Percentiles rank a stretch among this genome's conserved stretches.
Evolutionary conservation across 2,888 invertebrate genomes (phyloP).

Genomic region (Hydroisotoma schaefferi): DNA sequence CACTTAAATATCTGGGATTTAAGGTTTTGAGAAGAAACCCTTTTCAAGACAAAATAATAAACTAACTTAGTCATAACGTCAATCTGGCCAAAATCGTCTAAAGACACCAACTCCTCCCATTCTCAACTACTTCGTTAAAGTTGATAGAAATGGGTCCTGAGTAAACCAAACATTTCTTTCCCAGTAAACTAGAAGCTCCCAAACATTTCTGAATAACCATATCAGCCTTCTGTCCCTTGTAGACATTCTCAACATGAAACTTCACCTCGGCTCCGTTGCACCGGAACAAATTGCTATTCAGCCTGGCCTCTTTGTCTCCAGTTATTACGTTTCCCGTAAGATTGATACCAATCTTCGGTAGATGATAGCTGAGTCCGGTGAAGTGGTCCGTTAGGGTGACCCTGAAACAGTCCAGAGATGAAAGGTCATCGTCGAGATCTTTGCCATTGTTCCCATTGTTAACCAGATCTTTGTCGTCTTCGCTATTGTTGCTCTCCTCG

Average conservation of each 20-base stretch:
- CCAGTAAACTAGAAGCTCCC: slow-evolving; percentile 47
- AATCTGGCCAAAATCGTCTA: too few species aligned
- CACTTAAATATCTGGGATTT: too few species aligned
- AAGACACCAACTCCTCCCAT: slow-evolving; percentile 41
- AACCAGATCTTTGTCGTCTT: slow-evolving; percentile 12
- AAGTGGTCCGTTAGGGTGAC: slow-evolving; percentile 48
- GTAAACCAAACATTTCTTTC: slow-evolving; percentile 47
- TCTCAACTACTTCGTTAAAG: slow-evolving; percentile 35
- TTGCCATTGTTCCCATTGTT: background rate
- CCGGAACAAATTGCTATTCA: background rate
- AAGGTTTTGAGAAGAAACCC: too few species aligned
- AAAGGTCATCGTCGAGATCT: background rate
- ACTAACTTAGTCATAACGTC: too few species aligned
- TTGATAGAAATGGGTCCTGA: slow-evolving; percentile 47
- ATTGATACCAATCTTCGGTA: slow-evolving; percentile 43
- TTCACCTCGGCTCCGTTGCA: slow-evolving; percentile 26
- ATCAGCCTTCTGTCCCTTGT: slow-evolving; percentile 50
- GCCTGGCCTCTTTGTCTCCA: background rate
- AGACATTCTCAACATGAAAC: slow-evolving; percentile 48
- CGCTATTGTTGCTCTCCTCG: slow-evolving; percentile 34
- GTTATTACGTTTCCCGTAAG: slow-evolving; percentile 22
- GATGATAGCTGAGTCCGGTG: slow-evolving; percentile 39
- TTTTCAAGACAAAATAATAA: too few species aligned
- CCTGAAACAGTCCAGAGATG: slow-evolving; percentile 24
- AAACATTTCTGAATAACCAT: slow-evolving; percentile 49